Evolutionary conservation across 2,113 vertebrate genomes (phyloP), one percentile per base, ranked within the genome.

Genomic region (Pseudorhombus dupliciocellatus): DNA sequence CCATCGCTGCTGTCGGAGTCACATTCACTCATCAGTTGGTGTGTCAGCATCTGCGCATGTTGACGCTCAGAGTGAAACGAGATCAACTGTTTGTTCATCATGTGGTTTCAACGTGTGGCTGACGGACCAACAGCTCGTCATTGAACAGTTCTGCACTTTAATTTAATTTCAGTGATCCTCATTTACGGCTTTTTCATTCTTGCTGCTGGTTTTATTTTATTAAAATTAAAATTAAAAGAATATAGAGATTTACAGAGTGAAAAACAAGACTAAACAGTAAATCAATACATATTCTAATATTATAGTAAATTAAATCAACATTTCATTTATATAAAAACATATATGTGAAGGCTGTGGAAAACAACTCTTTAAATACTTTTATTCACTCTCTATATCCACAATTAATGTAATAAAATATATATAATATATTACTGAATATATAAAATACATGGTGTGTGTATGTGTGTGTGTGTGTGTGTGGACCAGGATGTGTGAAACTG

Each of bases 401-500:
- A n/a, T n/a, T n/a, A n/a, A n/a, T n/a, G n/a, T n/a, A n/a, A n/a
- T n/a, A n/a, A n/a, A n/a, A n/a, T n/a, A n/a, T n/a, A n/a, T n/a
- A n/a, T n/a, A n/a, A n/a, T n/a, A n/a, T n/a, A n/a, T 34, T 34
- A 34, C 31, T 34, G 31, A 11, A 34, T 34, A 11, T 34, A 9
- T 34, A 34, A 2, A 5, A 10, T 21, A 0, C 26, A 10, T 59
- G 31, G 26, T 31, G 53, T 69, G 42, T 50, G 59, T 40, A 51
- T 55, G 40, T 31, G 53, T 51, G 14, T 65, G 42, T 62, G 7
- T 31, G 59, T 28, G 65, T 51, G 2, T 16, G 69, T 57, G 10
- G 78, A 92, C 85, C 93, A 94, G 93, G 93, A 94, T 94, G 88
- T 91, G 59, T 50, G 81, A 75, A 44, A 66, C 63, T 81, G 78